A percentile compares a stretch with the other conserved stretches of the same genome.
Evolutionary conservation across 2,797 vertebrate genomes (phyloP).

Genomic region (Natrix natrix): DNA sequence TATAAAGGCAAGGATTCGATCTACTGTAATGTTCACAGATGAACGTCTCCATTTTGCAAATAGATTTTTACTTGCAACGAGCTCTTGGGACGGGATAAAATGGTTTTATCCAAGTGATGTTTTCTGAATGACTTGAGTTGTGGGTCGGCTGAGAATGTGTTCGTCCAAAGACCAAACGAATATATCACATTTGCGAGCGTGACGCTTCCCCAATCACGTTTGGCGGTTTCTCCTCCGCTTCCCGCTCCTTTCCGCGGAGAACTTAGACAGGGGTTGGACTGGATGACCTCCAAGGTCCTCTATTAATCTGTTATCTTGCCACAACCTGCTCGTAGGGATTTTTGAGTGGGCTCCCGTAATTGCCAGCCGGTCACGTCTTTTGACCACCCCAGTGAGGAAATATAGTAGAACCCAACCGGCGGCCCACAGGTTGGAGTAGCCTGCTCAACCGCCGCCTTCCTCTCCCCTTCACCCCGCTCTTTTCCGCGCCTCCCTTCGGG

Average conservation of each 20-base stretch:
- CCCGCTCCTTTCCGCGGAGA: no score
- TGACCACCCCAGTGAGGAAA: neutral
- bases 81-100: neutral
- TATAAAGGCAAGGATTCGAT: neutral
- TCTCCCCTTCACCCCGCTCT: neutral
- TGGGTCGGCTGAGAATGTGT: neutral
- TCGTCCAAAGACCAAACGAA: neutral
- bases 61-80: neutral
- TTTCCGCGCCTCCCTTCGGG: neutral
- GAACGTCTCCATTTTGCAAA: neutral
- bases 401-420: neutral
- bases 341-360: neutral
- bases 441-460: neutral
- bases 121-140: neutral
- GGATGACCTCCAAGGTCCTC: no score
- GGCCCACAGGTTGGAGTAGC: neutral
- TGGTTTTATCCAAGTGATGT: neutral
- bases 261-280: no score
- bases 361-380: neutral
- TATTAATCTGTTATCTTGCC: no score
- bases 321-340: neutral
- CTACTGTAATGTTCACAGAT: neutral
- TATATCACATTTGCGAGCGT: neutral
- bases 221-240: no score
- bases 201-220: neutral